Evolutionary conservation across 1,140 invertebrate species (phyloP), one percentile per base, ranked within the genome.

Genomic region (Monochamus saltuarius): DNA sequence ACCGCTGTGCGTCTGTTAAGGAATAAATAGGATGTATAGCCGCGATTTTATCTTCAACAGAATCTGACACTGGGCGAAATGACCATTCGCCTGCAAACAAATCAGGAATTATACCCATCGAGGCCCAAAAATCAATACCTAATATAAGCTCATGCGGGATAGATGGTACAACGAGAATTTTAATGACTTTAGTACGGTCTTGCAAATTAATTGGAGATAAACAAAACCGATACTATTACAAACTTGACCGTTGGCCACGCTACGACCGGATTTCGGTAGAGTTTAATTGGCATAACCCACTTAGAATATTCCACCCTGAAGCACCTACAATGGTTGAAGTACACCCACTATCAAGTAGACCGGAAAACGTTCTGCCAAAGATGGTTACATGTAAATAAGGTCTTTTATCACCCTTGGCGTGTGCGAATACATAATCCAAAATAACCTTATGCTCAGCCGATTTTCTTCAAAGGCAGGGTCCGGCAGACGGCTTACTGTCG

Each of bases 61-160:
- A 42, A 7, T 17, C n/a, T 42, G 7, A 13, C 4, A 13, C 16
- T 17, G n/a, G 4, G 4, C 40, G n/a, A 17, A 42, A 42, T 3
- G n/a, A 13, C 40, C 40, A 42, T 17, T 42, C 40, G 40, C 7
- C 40, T 7, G 46, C 2, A 14, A 47, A 47, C 9, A 47, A 19
- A n/a, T 36, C 29, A 4, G 8, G 49, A n/a, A 34, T 34, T 3
- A 16, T 29, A 11, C 17, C 51, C 35, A 54, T 54, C 19, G 10
- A n/a, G 8, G 34, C 4, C 49, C 49, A 51, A 36, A 51, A 51
- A 34, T 51, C 49, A 34, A 51, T 34, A 36, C 49, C 49, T n/a
- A 51, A 22, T 11, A 51, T 51, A 11, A 51, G 49, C 9, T 19
- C 9, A 36, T 40, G 35, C 2, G 37, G 11, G 9, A 51, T n/a